These are phyloP conservation scores for Argyra leucocephala DNA, from an alignment of 2,888 invertebrate genomes.

Conservation along the genomic window DNA sequence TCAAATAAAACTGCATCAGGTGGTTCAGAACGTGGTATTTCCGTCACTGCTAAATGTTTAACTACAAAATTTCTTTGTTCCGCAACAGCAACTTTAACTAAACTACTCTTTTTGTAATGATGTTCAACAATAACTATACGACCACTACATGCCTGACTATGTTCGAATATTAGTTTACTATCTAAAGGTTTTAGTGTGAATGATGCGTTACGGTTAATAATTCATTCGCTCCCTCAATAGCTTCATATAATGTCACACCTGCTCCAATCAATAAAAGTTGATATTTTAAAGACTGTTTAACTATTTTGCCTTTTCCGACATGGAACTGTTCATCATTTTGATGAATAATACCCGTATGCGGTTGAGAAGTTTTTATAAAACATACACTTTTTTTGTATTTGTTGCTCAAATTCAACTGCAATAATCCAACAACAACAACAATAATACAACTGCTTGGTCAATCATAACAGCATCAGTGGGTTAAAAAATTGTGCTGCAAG, in stretches of 20 bases:
- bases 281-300: constrained; percentile 67
- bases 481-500: constrained; percentile 70
- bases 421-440: no score
- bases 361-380: constrained; percentile 91
- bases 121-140: constrained; percentile 89
- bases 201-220: constrained; percentile 90
- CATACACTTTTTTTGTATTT: constrained; percentile 88
- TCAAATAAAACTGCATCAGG: constrained; percentile 77
- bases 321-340: constrained; percentile 70
- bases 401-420: no score
- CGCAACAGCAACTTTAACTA: constrained; percentile 89
- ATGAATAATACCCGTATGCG: constrained; percentile 80
- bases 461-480: constrained; percentile 87
- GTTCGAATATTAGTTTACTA: constrained; percentile 58
- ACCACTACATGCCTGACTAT: constrained; percentile 72
- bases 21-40: constrained; percentile 88
- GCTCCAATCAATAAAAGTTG: constrained; percentile 81
- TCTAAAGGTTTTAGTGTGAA: constrained; percentile 96
- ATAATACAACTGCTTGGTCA: constrained; percentile 88
- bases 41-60: constrained; percentile 68
- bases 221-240: constrained; percentile 69
- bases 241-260: constrained; percentile 89
- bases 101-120: constrained; percentile 86
- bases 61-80: constrained; percentile 60
- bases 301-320: constrained; percentile 69